Base-by-base conservation (phyloP, 2,888 invertebrate genomes). In the Eristalinus sepulchralis region DNA sequence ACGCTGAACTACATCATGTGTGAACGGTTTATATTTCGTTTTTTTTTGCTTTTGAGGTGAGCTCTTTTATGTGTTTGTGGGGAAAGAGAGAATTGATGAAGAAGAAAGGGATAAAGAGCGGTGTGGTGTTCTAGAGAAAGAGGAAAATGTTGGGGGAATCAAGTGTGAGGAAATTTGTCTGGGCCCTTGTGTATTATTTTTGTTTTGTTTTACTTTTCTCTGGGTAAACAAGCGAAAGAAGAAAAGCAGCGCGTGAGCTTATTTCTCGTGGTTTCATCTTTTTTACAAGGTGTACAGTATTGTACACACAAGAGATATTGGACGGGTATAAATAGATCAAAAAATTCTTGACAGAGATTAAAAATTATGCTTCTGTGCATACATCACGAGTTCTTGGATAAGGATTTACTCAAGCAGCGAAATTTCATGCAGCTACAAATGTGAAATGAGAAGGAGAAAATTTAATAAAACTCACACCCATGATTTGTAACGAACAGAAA, bases 101-200 rank as follows among this genome's bases (percentile, higher is more conserved):
- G 8, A 5, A 4, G 17, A 17, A 47, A 17, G 17, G 17, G 17
- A 17, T 6, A n/a, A 47, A 17, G 17, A 17, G 17, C n/a, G 17
- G 17, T 17, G 47, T n/a, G 47, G 47, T n/a, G 47, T n/a, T 47
- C 39, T n/a, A 17, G 17, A 47, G 17, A 47, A n/a, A 17, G 47
- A 47, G 8, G 47, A 47, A 47, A 47, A 8, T 8, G 17, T 47
- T 63, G 57, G 36, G n/a, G 68, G 62, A 73, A 39, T 55, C 55
- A 63, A 67, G 39, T 72, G 82, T 36, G 63, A 72, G 64, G 71
- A 60, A 70, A 72, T 63, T 63, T 64, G 83, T 83, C 83, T 83
- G 79, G 79, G 83, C 83, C 79, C 79, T 83, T 79, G 36, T 31
- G 22, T 60, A 31, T 66, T 73, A 47, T 83, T 83, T 83, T 79